These are phyloP conservation scores for Caenorhabditis auriculariae DNA, from an alignment of 2,888 invertebrate genomes.

Conservation along the genomic window DNA sequence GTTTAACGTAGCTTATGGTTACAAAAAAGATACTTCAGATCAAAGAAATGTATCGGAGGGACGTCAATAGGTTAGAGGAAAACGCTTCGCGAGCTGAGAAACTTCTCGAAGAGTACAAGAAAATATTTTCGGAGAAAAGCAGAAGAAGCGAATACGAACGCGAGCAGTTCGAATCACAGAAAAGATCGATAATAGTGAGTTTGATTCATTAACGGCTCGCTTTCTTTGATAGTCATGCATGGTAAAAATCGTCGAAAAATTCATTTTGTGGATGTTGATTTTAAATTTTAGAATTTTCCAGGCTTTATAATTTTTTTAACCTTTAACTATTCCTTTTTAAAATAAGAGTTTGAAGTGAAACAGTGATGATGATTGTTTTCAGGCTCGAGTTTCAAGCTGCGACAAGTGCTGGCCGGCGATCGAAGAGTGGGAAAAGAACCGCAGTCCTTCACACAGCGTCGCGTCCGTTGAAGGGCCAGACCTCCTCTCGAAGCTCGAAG, in stretches of 20 bases:
- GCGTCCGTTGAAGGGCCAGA: constrained; percentile 21
- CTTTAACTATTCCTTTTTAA: background rate
- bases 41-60: constrained; percentile 76
- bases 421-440: constrained; percentile 42
- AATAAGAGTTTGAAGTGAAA: background rate
- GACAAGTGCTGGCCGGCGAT: constrained; percentile 40
- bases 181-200: constrained; percentile 49
- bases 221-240: background rate
- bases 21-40: constrained; percentile 57
- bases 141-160: constrained; percentile 44
- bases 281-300: no score
- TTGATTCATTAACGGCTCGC: background rate
- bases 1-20: background rate
- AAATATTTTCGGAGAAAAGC: constrained; percentile 48
- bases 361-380: background rate
- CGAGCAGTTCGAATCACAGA: constrained; percentile 46
- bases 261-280: background rate
- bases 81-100: constrained; percentile 62
- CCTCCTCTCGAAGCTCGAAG: constrained; percentile 40
- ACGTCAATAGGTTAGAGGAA: constrained; percentile 69
- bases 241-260: background rate
- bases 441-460: constrained; percentile 26
- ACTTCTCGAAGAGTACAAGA: constrained; percentile 50
- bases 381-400: constrained; percentile 40
- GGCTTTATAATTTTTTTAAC: no score